Evolutionary conservation across 1,140 invertebrate species (phyloP), one percentile per base, ranked within the genome.

Genomic region (Drosophila pseudoananassae): DNA sequence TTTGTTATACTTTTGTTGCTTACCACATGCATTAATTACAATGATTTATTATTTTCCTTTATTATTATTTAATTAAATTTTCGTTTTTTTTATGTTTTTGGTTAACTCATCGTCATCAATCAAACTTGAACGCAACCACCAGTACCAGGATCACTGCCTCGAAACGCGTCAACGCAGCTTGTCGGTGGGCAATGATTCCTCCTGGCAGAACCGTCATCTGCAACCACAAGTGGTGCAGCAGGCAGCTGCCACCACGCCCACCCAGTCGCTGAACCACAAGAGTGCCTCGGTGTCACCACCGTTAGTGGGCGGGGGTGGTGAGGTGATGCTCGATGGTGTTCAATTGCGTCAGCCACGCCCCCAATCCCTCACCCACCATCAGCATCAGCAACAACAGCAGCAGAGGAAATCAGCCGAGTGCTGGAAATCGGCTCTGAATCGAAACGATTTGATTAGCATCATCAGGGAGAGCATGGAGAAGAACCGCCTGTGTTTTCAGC

Each of bases 401-500:
- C 43, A 46, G 17, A 23, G 90, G 15, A 91, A 89, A 12, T 91
- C 90, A 0, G 83, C 88, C 46, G 91, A 92, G 47, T 92, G 91
- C 58, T 91, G 91, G 84, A 92, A 95, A 59, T 95, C 95, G 60
- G 90, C 90, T 43, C 92, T 96, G 69, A 96, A 97, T 88, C 93
- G 96, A 74, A 95, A 96, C 85, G 96, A 97, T 92, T 93, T 97
- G 69, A 94, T 97, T 56, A 96, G 97, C 92, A 96, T 97, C 75
- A 96, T 97, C 80, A 95, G 97, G 92, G 96, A 96, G 59, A 97
- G 97, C 91, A 97, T 98, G 96, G 96, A 97, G 92, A 96, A 97
- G 92, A 97, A 97, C 92, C 96, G 97, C 92, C 93, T 96, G 93
- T 95, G 95, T 94, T 96, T 96, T 94, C 95, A 96, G 93, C 93